phyloP scores from a whole-genome alignment of 2,113 vertebrate species.

The Cyanoramphus novaezelandiae region DNA sequence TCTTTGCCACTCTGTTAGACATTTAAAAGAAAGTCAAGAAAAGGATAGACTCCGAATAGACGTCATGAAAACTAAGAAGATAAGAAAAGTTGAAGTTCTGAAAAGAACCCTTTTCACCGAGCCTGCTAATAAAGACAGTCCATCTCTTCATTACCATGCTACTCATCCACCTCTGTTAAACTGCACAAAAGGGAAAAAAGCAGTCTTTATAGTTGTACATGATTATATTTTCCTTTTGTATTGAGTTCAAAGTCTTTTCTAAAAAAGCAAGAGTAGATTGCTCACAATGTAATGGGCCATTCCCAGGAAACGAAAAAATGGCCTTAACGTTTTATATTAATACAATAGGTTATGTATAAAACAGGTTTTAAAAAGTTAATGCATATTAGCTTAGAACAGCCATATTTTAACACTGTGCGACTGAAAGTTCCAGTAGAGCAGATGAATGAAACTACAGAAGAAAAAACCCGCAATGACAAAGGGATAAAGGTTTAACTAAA shows the following conservation, averaged over 20 bases:
- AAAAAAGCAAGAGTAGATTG: constrained; percentile 75
- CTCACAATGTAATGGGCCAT: constrained; percentile 79
- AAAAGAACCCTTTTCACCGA: constrained; percentile 72
- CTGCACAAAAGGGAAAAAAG: constrained; percentile 73
- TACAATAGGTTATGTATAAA: constrained; percentile 78
- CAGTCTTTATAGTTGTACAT: constrained; percentile 76
- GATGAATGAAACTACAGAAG: constrained; percentile 75
- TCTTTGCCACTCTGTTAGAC: constrained; percentile 56
- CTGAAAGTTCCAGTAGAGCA: constrained; percentile 76
- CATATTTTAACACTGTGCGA: constrained; percentile 73
- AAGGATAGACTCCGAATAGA: constrained; percentile 67
- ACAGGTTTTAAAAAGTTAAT: constrained; percentile 75
- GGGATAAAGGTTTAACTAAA: constrained; percentile 75
- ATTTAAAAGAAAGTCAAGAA: constrained; percentile 69
- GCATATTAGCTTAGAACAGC: constrained; percentile 78
- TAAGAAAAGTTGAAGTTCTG: constrained; percentile 76
- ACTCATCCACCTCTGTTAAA: constrained; percentile 71
- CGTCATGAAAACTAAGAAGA: constrained; percentile 71
- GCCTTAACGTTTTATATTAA: constrained; percentile 74
- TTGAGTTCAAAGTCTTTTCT: constrained; percentile 74
- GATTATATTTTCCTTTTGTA: constrained; percentile 77
- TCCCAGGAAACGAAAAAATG: constrained; percentile 73
- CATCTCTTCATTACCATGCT: constrained; percentile 76
- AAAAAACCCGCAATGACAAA: constrained; percentile 69
- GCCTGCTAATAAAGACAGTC: constrained; percentile 69